Evolutionary conservation across 2,797 vertebrate species (phyloP).

Genomic region (Urosaurus nigricauda): DNA sequence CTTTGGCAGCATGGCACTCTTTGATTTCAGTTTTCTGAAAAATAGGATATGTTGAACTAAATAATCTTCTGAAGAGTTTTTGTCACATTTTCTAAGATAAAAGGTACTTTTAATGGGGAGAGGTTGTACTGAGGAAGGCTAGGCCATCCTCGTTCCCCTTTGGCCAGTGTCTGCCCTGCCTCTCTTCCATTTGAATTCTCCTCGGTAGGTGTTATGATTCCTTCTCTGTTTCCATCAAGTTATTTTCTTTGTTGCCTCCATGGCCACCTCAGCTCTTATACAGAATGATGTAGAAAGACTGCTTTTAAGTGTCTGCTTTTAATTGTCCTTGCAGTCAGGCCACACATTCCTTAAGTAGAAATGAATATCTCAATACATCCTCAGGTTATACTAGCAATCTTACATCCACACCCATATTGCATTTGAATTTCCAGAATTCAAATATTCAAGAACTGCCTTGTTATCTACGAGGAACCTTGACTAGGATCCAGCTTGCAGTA

Average conservation of each 20-base stretch:
- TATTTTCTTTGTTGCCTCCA: not conserved
- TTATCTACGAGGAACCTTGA: too few species aligned
- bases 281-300: not conserved
- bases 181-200: not conserved
- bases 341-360: too few species aligned
- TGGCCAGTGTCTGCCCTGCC: not conserved
- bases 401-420: too few species aligned
- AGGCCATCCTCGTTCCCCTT: not conserved
- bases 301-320: too few species aligned
- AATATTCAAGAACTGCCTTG: too few species aligned
- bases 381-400: too few species aligned
- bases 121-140: not conserved
- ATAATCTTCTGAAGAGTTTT: constrained; percentile 24
- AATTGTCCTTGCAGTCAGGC: too few species aligned
- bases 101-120: not conserved
- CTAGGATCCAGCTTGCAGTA: too few species aligned
- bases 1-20: constrained; percentile 28
- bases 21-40: constrained; percentile 44
- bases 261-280: not conserved
- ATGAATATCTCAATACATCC: too few species aligned
- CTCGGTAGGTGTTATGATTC: not conserved
- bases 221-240: not conserved
- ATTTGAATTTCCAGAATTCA: too few species aligned
- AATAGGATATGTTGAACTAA: constrained; percentile 30
- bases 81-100: not conserved